A percentile compares a stretch with the other conserved stretches of the same genome.
Evolutionary conservation across 2,888 invertebrate genomes (phyloP).

Genomic region (Tetrapedia diversipes): DNA sequence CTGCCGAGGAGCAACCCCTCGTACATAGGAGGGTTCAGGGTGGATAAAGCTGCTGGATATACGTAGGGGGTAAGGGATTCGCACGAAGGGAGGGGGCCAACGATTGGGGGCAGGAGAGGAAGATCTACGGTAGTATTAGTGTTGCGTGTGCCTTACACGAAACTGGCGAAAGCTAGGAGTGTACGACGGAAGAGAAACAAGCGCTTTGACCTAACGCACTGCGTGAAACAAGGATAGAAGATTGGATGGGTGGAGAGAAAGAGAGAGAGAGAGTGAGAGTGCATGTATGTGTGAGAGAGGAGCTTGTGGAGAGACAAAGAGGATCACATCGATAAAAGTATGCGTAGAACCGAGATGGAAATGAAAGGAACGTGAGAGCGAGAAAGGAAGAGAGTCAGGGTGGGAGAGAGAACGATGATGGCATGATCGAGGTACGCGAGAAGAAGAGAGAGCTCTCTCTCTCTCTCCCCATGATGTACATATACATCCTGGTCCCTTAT

Average conservation of each 20-base stretch:
- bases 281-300: no score
- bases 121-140: slow-evolving; percentile 20
- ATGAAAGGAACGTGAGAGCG: background rate
- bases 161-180: slow-evolving; percentile 32
- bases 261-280: no score
- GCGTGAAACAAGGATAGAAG: slow-evolving; percentile 34
- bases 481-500: slow-evolving; percentile 55
- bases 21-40: slow-evolving; percentile 65
- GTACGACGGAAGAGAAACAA: slow-evolving; percentile 46
- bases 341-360: slow-evolving; percentile 34
- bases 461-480: slow-evolving; percentile 56
- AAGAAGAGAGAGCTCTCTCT: slow-evolving; percentile 28
- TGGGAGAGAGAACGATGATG: slow-evolving; percentile 3
- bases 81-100: slow-evolving; percentile 54
- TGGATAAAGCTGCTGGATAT: slow-evolving; percentile 70
- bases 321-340: slow-evolving; percentile 15
- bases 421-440: background rate
- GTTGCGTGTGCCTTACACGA: slow-evolving; percentile 35
- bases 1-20: slow-evolving; percentile 66
- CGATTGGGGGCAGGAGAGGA: slow-evolving; percentile 38
- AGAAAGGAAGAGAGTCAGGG: background rate
- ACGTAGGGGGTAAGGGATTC: slow-evolving; percentile 65
- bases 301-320: background rate
- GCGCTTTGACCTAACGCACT: slow-evolving; percentile 7
- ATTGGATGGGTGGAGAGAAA: no score